These are phyloP conservation scores for Uria lomvia DNA, from an alignment of 2,113 vertebrate species.

Conservation along the genomic window DNA sequence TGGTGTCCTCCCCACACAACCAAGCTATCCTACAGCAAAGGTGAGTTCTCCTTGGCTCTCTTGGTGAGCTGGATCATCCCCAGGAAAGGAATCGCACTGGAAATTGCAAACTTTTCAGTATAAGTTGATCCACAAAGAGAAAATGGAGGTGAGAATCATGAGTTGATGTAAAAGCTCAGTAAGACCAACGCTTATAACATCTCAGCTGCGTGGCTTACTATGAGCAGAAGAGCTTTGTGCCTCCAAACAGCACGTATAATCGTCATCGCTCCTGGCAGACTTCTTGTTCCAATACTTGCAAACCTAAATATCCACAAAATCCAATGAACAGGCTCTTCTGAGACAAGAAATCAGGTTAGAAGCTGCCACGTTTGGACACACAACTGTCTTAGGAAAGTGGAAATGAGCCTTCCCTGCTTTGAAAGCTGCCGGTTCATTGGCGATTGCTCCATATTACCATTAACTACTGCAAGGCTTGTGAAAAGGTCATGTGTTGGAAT, in stretches of 20 bases:
- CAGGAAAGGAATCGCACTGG: not conserved
- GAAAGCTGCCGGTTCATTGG: not conserved
- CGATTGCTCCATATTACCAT: not conserved
- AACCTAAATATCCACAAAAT: slow-evolving; percentile 15
- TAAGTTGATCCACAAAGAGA: not conserved
- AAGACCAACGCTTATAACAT: not conserved
- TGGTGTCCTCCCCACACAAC: not conserved
- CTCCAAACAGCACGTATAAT: not conserved
- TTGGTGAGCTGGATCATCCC: not conserved
- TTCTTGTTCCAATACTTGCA: not conserved
- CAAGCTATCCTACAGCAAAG: not conserved
- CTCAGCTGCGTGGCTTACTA: not conserved
- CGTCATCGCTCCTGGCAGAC: not conserved
- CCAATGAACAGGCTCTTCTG: not conserved
- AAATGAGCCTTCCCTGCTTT: slow-evolving; percentile 30
- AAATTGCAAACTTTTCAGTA: not conserved
- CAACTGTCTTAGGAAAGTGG: slow-evolving; percentile 22
- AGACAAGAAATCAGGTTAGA: slow-evolving; percentile 41
- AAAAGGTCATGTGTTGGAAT: slow-evolving; percentile 53
- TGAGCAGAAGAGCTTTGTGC: not conserved
- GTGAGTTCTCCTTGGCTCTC: not conserved
- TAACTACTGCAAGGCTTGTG: not conserved
- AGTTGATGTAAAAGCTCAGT: not conserved
- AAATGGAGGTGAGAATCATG: not conserved
- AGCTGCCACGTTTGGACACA: not conserved